Conservation (phyloP, 2,888 invertebrate genomes). For the Limnephilus rhombicus region DNA sequence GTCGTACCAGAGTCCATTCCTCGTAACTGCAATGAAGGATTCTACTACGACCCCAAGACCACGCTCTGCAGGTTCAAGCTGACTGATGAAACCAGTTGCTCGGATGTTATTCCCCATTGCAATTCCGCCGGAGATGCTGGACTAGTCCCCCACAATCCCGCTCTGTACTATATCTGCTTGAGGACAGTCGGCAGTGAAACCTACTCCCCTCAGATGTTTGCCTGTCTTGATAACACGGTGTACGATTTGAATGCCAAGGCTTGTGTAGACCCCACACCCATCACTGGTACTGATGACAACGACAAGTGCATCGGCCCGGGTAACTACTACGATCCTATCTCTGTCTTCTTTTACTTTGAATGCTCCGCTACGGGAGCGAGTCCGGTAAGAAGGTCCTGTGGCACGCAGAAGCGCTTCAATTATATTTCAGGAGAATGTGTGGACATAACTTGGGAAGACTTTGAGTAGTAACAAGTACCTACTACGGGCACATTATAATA, state of each 20-base stretch:
- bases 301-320: constrained; percentile 18
- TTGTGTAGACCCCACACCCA: constrained; percentile 46
- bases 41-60: constrained; percentile 72
- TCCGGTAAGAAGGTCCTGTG: constrained; percentile 30
- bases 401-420: background rate
- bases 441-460: constrained; percentile 17
- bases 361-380: constrained; percentile 3
- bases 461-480: background rate
- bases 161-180: constrained; percentile 45
- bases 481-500: too few species aligned
- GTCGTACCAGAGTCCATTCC: constrained; percentile 73
- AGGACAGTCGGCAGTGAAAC: background rate
- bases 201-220: constrained; percentile 45
- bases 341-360: constrained; percentile 19
- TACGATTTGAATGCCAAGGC: background rate
- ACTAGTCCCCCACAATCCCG: constrained; percentile 11
- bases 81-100: background rate
- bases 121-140: constrained; percentile 20
- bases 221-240: constrained; percentile 21
- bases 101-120: background rate
- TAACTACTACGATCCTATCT: constrained; percentile 3
- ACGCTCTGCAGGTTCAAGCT: constrained; percentile 72
- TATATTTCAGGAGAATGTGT: background rate
- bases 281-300: background rate
- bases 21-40: constrained; percentile 72